Conservation (phyloP, 2,113 vertebrate species). For the Pelobates fuscus region DNA sequence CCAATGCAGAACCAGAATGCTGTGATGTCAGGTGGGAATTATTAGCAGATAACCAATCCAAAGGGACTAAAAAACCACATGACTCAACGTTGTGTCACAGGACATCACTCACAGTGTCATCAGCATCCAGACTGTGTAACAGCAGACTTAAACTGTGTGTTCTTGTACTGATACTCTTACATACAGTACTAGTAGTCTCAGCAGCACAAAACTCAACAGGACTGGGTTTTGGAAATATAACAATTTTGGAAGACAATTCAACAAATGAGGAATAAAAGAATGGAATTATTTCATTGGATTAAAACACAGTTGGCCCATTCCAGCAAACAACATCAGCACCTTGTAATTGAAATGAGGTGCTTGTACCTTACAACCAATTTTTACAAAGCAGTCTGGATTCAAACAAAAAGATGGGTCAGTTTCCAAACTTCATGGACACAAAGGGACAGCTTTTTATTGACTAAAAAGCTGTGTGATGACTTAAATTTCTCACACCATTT, state of each 20-base stretch:
- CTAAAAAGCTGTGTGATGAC: conserved; percentile 84
- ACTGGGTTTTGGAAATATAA: conserved; percentile 80
- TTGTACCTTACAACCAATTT: conserved; percentile 60
- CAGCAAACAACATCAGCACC: conserved; percentile 53
- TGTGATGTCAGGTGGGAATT: conserved; percentile 93
- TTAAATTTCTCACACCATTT: conserved; percentile 96
- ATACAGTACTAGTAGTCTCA: conserved; percentile 93
- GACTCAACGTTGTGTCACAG: conserved; percentile 83
- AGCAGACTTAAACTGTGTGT: conserved; percentile 96
- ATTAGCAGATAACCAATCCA: conserved; percentile 76
- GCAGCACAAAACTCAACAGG: conserved; percentile 89
- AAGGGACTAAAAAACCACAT: conserved; percentile 81
- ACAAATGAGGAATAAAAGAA: conserved; percentile 83
- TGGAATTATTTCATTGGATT: conserved; percentile 50
- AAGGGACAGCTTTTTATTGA: conserved; percentile 86
- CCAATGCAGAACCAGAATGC: conserved; percentile 90
- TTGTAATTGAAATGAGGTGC: conserved; percentile 59
- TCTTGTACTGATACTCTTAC: conserved; percentile 92
- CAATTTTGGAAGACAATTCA: conserved; percentile 86
- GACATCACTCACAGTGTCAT: conserved; percentile 86
- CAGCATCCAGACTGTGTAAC: conserved; percentile 91
- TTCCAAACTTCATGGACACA: conserved; percentile 74
- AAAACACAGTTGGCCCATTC: conserved; percentile 58
- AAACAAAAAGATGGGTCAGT: conserved; percentile 65
- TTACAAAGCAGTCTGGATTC: conserved; percentile 72